Conservation (phyloP, 2,113 vertebrate genomes). For the Canis aureus region DNA sequence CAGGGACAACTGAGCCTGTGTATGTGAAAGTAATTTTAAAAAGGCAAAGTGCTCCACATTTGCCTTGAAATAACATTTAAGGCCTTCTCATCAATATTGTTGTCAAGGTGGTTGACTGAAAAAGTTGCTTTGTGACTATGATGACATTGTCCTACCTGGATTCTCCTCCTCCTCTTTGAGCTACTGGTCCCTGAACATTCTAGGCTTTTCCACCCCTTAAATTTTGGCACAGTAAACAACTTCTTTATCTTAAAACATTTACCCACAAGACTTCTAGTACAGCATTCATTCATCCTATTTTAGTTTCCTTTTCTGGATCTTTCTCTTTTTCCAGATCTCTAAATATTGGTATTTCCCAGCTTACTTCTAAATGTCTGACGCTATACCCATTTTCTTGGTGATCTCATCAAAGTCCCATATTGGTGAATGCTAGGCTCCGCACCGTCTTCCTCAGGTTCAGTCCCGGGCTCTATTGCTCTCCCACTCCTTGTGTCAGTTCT, state of each 20-base stretch:
- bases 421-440: neutral
- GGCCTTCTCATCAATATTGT: neutral
- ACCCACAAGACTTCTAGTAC: neutral
- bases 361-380: neutral
- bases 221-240: neutral
- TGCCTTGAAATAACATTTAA: neutral
- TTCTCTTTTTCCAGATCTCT: neutral
- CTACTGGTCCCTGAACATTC: neutral
- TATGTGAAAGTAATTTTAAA: neutral
- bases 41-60: neutral
- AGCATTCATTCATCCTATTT: neutral
- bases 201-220: neutral
- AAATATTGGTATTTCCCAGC: conserved; percentile 11
- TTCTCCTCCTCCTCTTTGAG: neutral
- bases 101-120: neutral
- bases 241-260: conserved; percentile 31
- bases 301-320: neutral
- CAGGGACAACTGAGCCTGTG: neutral
- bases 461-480: neutral
- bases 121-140: neutral
- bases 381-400: neutral
- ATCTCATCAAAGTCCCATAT: neutral
- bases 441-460: neutral
- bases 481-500: neutral
- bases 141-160: neutral